Conservation (phyloP, 2,113 vertebrate species). For the Condylura cristata region DNA sequence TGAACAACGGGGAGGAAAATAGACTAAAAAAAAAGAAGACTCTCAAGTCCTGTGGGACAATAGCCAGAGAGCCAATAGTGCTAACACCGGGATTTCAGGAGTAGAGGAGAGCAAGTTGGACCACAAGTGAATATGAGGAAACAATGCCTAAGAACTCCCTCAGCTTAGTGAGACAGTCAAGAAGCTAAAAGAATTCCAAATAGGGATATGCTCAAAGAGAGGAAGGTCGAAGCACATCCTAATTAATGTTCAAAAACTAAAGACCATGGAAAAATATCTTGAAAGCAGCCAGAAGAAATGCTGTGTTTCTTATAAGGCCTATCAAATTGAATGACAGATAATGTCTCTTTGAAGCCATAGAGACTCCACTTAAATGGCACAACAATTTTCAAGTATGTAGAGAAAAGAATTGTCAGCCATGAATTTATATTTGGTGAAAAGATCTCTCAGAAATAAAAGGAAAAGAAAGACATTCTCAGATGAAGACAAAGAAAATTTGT, state of each 20-base stretch:
- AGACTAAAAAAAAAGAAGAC: not conserved
- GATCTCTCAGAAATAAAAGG: not conserved
- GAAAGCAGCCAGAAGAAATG: not conserved
- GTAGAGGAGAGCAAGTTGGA: not conserved
- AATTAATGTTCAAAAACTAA: slow-evolving; percentile 1
- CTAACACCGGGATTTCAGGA: not conserved
- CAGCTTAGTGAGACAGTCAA: not conserved
- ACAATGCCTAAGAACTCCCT: not conserved
- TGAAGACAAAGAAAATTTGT: not conserved
- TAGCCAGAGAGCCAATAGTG: not conserved
- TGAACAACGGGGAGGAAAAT: not conserved
- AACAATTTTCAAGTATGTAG: not conserved
- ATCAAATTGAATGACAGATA: not conserved
- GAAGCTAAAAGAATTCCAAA: not conserved
- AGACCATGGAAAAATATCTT: not conserved
- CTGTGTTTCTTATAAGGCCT: not conserved
- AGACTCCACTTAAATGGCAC: not conserved
- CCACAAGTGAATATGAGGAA: slow-evolving; percentile 6
- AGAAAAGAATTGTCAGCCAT: not conserved
- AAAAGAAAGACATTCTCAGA: not conserved
- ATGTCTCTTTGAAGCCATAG: not conserved
- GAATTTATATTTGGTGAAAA: not conserved
- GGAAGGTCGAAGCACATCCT: not conserved
- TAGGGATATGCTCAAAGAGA: not conserved
- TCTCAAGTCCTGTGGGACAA: not conserved